Conservation (phyloP, 2,113 vertebrate species). For the Semnornis frantzii region DNA sequence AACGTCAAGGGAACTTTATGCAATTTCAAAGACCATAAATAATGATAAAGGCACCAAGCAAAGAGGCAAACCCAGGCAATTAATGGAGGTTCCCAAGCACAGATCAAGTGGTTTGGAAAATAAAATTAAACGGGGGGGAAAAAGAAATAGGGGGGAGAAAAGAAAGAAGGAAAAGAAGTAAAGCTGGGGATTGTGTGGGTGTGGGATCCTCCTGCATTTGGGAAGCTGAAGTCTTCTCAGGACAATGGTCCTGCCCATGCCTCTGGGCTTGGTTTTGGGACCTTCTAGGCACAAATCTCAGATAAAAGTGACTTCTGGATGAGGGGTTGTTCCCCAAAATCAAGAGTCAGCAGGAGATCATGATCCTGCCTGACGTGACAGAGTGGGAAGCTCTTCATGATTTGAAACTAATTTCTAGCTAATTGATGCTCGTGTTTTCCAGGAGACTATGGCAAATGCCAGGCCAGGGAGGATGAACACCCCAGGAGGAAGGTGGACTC, state of each 20-base stretch:
- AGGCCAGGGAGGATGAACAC: fast-evolving
- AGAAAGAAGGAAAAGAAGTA: too few relatives aligned
- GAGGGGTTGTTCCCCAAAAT: not conserved
- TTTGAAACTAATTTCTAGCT: fast-evolving
- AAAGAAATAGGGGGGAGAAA: not conserved
- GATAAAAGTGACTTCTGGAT: not conserved
- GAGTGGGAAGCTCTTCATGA: not conserved
- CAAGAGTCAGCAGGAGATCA: fast-evolving
- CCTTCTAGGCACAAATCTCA: fast-evolving
- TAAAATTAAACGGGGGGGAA: slow-evolving; percentile 25
- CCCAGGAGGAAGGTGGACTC: not conserved
- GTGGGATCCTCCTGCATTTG: not conserved
- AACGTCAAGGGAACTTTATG: slow-evolving; percentile 81
- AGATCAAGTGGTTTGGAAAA: slow-evolving; percentile 78
- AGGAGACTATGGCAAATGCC: not conserved
- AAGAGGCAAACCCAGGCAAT: slow-evolving; percentile 83
- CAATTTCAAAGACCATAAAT: slow-evolving; percentile 83
- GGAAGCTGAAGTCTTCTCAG: not conserved
- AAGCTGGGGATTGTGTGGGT: not conserved
- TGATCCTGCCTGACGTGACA: not conserved
- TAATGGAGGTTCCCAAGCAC: slow-evolving; percentile 81
- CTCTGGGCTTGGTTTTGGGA: not conserved
- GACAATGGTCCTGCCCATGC: not conserved
- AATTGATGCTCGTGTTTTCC: not conserved
- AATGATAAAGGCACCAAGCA: slow-evolving; percentile 78